Evolutionary conservation across 2,888 invertebrate genomes (phyloP).

Genomic region (Lypha dubia): DNA sequence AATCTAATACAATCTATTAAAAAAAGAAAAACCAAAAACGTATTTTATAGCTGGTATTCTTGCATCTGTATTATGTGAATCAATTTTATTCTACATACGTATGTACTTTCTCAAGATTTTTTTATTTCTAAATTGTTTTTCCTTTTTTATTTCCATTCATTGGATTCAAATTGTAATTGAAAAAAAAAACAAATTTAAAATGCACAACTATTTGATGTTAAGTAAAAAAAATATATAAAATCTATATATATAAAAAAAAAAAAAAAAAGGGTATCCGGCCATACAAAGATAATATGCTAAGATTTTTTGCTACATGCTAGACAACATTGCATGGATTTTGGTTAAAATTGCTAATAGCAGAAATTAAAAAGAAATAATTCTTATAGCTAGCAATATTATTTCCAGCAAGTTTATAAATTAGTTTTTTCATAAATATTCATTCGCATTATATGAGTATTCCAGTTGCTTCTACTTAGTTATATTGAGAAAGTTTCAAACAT

Average conservation of each 20-base stretch:
- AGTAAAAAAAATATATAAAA: constrained; percentile 34
- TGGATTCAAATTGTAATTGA: constrained; percentile 55
- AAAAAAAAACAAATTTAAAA: constrained; percentile 74
- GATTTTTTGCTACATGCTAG: constrained; percentile 26
- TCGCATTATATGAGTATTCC: not conserved
- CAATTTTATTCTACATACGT: constrained; percentile 74
- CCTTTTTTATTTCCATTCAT: constrained; percentile 76
- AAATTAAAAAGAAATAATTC: constrained; percentile 26
- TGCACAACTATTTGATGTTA: constrained; percentile 73
- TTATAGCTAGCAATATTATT: constrained; percentile 35
- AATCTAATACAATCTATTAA: constrained; percentile 49
- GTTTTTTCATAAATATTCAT: not conserved
- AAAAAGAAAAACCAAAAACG: constrained; percentile 45
- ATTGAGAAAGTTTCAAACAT: too few relatives aligned
- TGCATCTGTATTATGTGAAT: constrained; percentile 73
- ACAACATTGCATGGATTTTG: not conserved
- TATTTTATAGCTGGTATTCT: constrained; percentile 70
- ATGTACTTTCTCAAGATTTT: constrained; percentile 11
- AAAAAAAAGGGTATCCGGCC: constrained; percentile 29
- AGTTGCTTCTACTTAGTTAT: too few relatives aligned
- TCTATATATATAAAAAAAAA: constrained; percentile 32
- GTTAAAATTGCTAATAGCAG: constrained; percentile 3
- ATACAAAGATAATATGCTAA: constrained; percentile 46
- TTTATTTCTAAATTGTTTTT: not conserved
- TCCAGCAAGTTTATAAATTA: constrained; percentile 58